phyloP scores from a whole-genome alignment of 2,888 invertebrate genomes.

The Hipparchia sbordonii region DNA sequence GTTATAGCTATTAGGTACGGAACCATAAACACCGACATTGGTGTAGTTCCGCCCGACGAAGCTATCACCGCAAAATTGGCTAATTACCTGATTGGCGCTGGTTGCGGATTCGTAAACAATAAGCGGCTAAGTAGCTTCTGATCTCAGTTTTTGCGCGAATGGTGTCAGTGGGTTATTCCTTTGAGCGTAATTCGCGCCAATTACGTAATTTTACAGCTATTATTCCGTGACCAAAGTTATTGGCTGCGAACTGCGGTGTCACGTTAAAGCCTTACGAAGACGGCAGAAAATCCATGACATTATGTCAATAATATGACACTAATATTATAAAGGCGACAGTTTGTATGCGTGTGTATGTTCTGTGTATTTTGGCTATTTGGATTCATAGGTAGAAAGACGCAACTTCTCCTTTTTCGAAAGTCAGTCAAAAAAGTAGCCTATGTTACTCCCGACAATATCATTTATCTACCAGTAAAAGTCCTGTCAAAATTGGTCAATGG shows the following conservation, averaged over 20 bases:
- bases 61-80: not conserved
- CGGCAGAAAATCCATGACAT: not conserved
- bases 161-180: conserved; percentile 61
- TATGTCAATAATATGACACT: too few relatives aligned
- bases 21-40: not conserved
- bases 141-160: conserved; percentile 43
- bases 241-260: not conserved
- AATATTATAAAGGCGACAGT: too few relatives aligned
- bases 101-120: conserved; percentile 24
- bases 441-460: too few relatives aligned
- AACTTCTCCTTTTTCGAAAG: too few relatives aligned
- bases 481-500: too few relatives aligned
- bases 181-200: conserved; percentile 40
- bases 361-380: too few relatives aligned
- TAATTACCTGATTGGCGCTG: not conserved
- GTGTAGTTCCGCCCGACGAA: conserved; percentile 3
- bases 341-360: too few relatives aligned
- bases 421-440: too few relatives aligned
- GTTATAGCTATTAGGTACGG: too few relatives aligned
- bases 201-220: conserved; percentile 40
- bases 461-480: too few relatives aligned
- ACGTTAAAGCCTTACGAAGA: not conserved
- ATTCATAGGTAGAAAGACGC: too few relatives aligned
- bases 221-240: conserved; percentile 18
- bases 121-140: conserved; percentile 14